A percentile compares a stretch with the other conserved stretches of the same genome.
Evolutionary conservation across 2,113 vertebrate species (phyloP).

Genomic region (Rhegmatorhina hoffmannsi): DNA sequence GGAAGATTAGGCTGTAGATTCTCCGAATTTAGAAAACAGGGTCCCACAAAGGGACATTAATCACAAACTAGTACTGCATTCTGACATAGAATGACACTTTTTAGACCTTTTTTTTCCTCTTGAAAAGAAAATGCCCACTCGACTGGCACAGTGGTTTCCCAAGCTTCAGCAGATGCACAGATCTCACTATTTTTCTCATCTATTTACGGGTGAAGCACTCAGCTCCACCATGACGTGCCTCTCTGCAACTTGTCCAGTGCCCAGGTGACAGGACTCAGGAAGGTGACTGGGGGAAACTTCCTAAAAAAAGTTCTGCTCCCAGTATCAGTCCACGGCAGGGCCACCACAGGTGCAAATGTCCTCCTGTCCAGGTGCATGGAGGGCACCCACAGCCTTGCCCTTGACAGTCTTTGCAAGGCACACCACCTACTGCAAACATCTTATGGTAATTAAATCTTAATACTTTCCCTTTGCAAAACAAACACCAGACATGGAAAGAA

Average conservation of each 20-base stretch:
- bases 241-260: not conserved
- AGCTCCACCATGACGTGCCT: not conserved
- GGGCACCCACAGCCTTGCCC: not conserved
- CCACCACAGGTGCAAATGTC: not conserved
- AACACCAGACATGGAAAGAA: not conserved
- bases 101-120: not conserved
- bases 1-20: not conserved
- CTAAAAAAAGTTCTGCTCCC: not conserved
- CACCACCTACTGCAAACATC: not conserved
- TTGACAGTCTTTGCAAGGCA: not conserved
- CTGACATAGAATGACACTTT: not conserved
- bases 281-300: not conserved
- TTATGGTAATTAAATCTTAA: not conserved
- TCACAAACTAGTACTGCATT: not conserved
- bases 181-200: not conserved
- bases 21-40: not conserved
- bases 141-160: not conserved
- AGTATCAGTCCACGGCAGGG: accelerated
- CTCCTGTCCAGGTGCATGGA: not conserved
- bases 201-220: not conserved
- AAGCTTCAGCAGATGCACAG: not conserved
- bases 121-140: not conserved
- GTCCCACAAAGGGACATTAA: not conserved
- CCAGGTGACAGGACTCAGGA: not conserved
- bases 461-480: slow-evolving; percentile 1